phyloP scores from a whole-genome alignment of 2,797 vertebrate genomes.

The Acestrorhynchus altus region DNA sequence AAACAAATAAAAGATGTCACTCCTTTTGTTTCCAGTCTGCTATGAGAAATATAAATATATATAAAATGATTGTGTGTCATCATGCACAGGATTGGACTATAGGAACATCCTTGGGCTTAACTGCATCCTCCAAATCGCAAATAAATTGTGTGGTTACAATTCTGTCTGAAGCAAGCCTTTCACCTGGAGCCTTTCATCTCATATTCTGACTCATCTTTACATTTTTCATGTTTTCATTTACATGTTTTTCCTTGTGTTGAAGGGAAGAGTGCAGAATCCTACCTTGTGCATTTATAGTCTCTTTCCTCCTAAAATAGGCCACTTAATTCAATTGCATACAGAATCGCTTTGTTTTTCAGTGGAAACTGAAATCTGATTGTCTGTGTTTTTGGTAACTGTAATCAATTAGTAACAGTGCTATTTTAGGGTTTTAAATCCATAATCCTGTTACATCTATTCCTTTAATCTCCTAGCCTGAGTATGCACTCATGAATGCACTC shows the following conservation, averaged over 20 bases:
- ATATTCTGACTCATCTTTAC: not conserved
- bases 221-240: not conserved
- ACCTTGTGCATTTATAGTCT: not conserved
- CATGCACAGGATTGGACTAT: not conserved
- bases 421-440: conserved; percentile 50
- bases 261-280: not conserved
- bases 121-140: not conserved
- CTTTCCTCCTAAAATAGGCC: not conserved
- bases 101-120: not conserved
- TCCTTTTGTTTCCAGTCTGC: not conserved
- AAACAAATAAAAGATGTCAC: too few relatives aligned
- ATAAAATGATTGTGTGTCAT: not conserved
- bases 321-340: not conserved
- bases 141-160: not conserved
- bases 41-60: not conserved
- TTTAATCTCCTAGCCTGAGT: conserved; percentile 19
- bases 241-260: too few relatives aligned
- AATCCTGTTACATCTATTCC: conserved; percentile 49
- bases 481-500: conserved; percentile 57
- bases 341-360: not conserved
- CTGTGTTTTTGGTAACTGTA: not conserved
- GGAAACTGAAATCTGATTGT: not conserved
- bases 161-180: not conserved
- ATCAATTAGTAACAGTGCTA: conserved; percentile 7
- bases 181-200: not conserved